Conservation (phyloP, 2,113 vertebrate species). For the Eurypyga helias region DNA sequence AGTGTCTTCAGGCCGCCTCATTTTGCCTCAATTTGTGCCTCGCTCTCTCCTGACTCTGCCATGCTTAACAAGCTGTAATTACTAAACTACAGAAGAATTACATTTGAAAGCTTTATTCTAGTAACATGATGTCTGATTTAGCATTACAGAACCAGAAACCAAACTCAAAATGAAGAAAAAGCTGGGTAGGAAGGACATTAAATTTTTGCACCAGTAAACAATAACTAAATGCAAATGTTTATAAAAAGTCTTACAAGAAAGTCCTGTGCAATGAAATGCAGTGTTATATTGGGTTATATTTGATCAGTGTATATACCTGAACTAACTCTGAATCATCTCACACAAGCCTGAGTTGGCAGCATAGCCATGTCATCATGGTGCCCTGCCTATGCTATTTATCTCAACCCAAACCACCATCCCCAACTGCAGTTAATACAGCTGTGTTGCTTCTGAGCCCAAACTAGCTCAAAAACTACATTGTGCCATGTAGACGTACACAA, state of each 20-base stretch:
- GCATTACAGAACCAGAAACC: not conserved
- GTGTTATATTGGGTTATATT: not conserved
- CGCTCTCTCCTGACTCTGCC: not conserved
- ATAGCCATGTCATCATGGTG: fast-evolving
- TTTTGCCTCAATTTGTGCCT: not conserved
- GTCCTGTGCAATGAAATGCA: not conserved
- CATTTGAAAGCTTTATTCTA: not conserved
- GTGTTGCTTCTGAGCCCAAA: not conserved
- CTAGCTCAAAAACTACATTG: not conserved
- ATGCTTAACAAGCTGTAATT: not conserved
- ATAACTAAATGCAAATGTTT: not conserved
- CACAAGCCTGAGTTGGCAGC: not conserved
- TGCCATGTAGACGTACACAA: not conserved
- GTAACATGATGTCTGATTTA: not conserved
- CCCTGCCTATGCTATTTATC: not conserved
- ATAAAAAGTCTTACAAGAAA: not conserved
- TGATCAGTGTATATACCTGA: not conserved
- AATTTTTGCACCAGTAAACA: not conserved
- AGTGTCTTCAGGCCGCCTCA: not conserved
- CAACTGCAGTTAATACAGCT: not conserved
- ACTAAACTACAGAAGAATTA: not conserved
- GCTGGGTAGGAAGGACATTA: not conserved
- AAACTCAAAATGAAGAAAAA: not conserved
- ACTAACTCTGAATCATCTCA: not conserved
- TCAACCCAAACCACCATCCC: not conserved